Evolutionary conservation across 2,113 vertebrate species (phyloP).

Genomic region (Hemiscyllium ocellatum): DNA sequence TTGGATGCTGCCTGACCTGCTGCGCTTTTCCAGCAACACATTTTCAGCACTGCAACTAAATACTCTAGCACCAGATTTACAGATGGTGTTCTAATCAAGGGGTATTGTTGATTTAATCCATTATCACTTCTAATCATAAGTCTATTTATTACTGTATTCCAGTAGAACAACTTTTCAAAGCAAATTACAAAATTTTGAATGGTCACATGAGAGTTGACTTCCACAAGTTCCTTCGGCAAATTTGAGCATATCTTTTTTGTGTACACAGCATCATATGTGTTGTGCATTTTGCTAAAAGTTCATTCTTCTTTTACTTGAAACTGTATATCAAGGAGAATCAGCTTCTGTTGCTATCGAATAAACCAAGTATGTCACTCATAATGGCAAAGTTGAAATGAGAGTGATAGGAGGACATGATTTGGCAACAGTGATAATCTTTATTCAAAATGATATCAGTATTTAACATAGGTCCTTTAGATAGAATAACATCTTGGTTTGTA

Average conservation of each 20-base stretch:
- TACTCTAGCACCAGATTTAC: background rate
- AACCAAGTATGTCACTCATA: background rate
- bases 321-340: background rate
- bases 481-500: background rate
- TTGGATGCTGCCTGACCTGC: too few species aligned
- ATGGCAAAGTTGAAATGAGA: background rate
- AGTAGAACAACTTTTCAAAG: background rate
- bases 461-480: background rate
- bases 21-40: too few species aligned
- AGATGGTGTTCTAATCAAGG: background rate
- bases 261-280: background rate
- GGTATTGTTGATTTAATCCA: background rate
- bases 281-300: background rate
- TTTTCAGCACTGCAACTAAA: too few species aligned
- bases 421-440: background rate
- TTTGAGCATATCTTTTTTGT: background rate
- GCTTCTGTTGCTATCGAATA: background rate
- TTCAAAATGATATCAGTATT: background rate
- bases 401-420: background rate
- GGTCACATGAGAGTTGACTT: background rate
- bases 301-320: background rate
- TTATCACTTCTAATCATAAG: background rate
- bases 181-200: background rate
- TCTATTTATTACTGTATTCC: background rate
- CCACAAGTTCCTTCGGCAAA: background rate